Conservation (phyloP, 2,888 invertebrate genomes). For the Dryocosmus kuriphilus region DNA sequence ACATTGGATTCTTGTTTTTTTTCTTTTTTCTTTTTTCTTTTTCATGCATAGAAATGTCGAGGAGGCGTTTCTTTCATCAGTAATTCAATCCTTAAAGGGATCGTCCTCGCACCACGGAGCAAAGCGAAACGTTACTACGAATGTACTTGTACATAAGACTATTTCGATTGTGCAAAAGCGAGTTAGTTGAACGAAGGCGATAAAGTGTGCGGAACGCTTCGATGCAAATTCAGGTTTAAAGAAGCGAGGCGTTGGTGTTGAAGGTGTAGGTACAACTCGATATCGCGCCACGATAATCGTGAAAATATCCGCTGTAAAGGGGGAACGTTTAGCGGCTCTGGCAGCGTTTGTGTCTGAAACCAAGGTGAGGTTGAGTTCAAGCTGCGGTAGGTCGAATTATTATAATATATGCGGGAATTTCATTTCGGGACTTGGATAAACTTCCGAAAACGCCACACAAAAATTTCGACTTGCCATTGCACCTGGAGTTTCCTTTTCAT, state of each 20-base stretch:
- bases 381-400: constrained; percentile 26
- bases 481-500: too few relatives aligned
- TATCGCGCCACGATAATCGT: constrained; percentile 66
- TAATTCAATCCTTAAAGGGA: constrained; percentile 16
- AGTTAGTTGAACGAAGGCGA: constrained; percentile 14
- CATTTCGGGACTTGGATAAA: not conserved
- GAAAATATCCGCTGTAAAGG: constrained; percentile 60
- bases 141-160: not conserved
- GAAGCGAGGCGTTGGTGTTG: constrained; percentile 41
- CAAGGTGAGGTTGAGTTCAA: constrained; percentile 18
- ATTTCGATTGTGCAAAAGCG: not conserved
- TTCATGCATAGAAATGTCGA: constrained; percentile 18
- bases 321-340: constrained; percentile 54
- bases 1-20: not conserved
- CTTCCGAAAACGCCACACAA: too few relatives aligned
- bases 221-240: constrained; percentile 44
- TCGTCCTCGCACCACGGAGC: constrained; percentile 7
- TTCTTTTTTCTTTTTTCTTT: not conserved
- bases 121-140: constrained; percentile 7
- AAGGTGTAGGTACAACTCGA: constrained; percentile 49
- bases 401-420: constrained; percentile 31
- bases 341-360: constrained; percentile 1
- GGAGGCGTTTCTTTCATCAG: constrained; percentile 17
- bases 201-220: constrained; percentile 26
- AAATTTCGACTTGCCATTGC: too few relatives aligned